These are phyloP conservation scores for Sprattus sprattus DNA, from an alignment of 2,113 vertebrate species.

Conservation along the genomic window DNA sequence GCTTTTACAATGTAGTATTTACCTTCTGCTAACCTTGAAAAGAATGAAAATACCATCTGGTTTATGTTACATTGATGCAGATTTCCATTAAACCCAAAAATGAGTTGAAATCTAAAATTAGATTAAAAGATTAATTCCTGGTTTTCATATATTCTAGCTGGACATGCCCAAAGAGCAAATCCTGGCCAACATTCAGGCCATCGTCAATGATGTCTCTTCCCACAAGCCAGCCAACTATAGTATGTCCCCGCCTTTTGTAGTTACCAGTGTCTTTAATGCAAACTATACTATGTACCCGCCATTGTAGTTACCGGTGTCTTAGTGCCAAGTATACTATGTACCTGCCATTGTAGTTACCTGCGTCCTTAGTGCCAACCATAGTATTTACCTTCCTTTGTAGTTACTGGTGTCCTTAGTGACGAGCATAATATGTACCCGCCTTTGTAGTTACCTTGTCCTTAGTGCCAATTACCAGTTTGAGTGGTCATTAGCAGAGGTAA, in stretches of 20 bases:
- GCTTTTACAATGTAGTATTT: too few species aligned
- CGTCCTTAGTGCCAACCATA: background rate
- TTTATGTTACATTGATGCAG: background rate
- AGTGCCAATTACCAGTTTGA: background rate
- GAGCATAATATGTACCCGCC: slow-evolving; percentile 66
- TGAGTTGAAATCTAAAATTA: background rate
- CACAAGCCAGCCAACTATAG: slow-evolving; percentile 74
- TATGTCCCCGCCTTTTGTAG: slow-evolving; percentile 56
- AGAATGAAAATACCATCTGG: too few species aligned
- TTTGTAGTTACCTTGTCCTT: background rate
- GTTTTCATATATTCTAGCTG: slow-evolving; percentile 70
- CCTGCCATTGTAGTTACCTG: background rate
- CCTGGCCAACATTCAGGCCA: slow-evolving; percentile 73
- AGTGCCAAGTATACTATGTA: slow-evolving; percentile 37
- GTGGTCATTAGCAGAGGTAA: background rate
- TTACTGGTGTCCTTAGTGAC: background rate
- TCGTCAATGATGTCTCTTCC: slow-evolving; percentile 80
- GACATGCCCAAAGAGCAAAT: slow-evolving; percentile 85
- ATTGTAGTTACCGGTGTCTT: background rate
- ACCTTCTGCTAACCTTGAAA: too few species aligned
- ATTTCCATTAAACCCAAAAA: background rate
- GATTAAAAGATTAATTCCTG: background rate
- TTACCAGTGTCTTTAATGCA: background rate
- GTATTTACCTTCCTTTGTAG: slow-evolving; percentile 38
- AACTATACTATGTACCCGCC: slow-evolving; percentile 38